Percentiles rank a stretch among this genome's conserved stretches.
These are phyloP conservation scores for Lepidurus arcticus DNA, from an alignment of 1,140 invertebrate species.

Conservation along the genomic window DNA sequence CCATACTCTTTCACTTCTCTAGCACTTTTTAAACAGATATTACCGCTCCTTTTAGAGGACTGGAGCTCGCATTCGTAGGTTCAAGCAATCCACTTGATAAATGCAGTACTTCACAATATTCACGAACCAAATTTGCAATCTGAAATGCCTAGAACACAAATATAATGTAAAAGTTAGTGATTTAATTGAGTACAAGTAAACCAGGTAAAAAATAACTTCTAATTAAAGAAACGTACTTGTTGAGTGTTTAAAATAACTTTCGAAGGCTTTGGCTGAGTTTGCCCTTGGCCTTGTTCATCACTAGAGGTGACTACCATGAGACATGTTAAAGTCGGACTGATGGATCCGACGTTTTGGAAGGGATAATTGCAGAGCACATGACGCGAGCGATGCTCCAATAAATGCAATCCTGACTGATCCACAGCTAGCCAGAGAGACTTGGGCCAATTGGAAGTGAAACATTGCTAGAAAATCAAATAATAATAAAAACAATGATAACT, in stretches of 20 bases:
- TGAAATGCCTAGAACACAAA: conserved; percentile 69
- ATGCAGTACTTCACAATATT: conserved; percentile 77
- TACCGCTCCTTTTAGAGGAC: not conserved
- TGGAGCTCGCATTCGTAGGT: not conserved
- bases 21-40: conserved; percentile 5
- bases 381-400: conserved; percentile 78
- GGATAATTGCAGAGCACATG: conserved; percentile 84
- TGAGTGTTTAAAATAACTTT: conserved; percentile 83
- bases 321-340: conserved; percentile 79
- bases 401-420: conserved; percentile 84
- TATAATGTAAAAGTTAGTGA: conserved; percentile 24
- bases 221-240: conserved; percentile 56
- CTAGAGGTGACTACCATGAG: conserved; percentile 78
- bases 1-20: not conserved
- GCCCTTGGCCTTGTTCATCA: conserved; percentile 48
- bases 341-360: conserved; percentile 76
- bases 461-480: conserved; percentile 60
- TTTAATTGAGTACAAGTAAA: not conserved
- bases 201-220: not conserved
- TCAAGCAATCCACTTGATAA: conserved; percentile 26
- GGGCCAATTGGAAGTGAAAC: conserved; percentile 92
- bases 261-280: conserved; percentile 61
- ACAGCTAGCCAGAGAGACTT: conserved; percentile 75
- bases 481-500: not conserved
- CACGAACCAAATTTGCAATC: conserved; percentile 85